Base-by-base conservation (phyloP, 37 sponge, comb jelly and placozoan genomes). In the Axinella damicornis region DNA sequence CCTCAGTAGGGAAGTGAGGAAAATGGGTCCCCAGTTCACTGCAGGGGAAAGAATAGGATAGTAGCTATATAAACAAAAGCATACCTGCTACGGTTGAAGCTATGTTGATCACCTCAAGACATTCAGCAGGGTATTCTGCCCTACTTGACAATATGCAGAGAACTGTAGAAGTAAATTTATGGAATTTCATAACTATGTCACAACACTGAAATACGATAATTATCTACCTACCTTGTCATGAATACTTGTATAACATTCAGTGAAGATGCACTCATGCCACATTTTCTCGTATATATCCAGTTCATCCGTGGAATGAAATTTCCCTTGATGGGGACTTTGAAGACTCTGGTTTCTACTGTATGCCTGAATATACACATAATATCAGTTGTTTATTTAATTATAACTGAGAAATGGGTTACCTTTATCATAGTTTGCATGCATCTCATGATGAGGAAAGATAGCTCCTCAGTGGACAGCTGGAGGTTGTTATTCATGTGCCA, bases 391-490 rank as follows among this genome's bases (percentile, higher is more conserved):
- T 56, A 19, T 18, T 56, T 18, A 33, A 63, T 63, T 75, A 17
- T 75, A 36, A 11, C 27, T 53, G 14, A 21, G 41, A 2, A 22
- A 4, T 20, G 52, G 59, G 46, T 22, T 35, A 85, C 78, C 69
- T 85, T 38, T 53, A 80, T 75, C 58, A 80, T 35, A 17, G 32
- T 27, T 24, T 64, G 65, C 60, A 88, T 21, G 69, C 78, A 54
- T 18, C 69, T 20, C 34, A 66, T 73, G 25, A 88, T 74, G 13
- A 82, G 65, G 56, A 88, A 88, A 21, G 68, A 75, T 31, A 66
- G 73, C 81, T 94, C 94, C 64, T 94, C 94, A 18, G 85, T 83
- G 40, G 78, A 69, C 25, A 89, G 53, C 30, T 73, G 34, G 41
- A 86, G 64, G 57, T 77, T 86, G 53, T 37, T 69, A 4, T 65